Evolutionary conservation across 1,140 invertebrate genomes (phyloP), one percentile per base, ranked within the genome.

Genomic region (Scaptomyza pallida): DNA sequence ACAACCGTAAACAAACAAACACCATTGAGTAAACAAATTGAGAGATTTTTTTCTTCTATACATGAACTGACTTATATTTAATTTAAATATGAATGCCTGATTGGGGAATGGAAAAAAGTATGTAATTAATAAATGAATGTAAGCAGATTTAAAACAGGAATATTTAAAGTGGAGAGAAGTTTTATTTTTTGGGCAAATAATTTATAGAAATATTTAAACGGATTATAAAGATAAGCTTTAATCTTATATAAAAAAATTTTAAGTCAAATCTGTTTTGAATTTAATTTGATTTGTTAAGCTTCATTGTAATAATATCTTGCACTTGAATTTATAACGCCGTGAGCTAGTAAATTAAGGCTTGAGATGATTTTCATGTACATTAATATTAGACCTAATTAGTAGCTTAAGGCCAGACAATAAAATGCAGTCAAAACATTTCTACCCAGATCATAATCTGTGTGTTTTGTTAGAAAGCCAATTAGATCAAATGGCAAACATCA

Each of bases 1-100:
- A 62, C 72, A 63, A n/a, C n/a, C n/a, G n/a, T 44, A 54, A 61
- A 68, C 5, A 35, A 60, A 43, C 41, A 23, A 62, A 56, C 6
- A 19, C 16, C 47, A 70, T 63, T 26, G 55, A 61, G 75, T 75
- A 78, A 83, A 83, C 79, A 83, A 83, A 67, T 62, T 62, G 60
- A 56, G 21, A 45, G 60, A 26, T 5, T 26, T 64, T 68, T 74
- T 74, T 60, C 64, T n/a, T n/a, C n/a, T n/a, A 69, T 72, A 67
- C 73, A 43, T 81, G 61, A n/a, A 47, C 55, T 48, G 61, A 64
- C 41, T 73, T 65, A 23, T 57, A 73, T 44, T 61, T 41, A 67
- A 59, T 60, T 74, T 40, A 48, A 43, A 62, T 50, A 71, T 35
- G 44, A 59, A 54, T 74, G 37, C 30, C 17, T 26, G 52, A 44